Percentiles rank a stretch among this genome's conserved stretches.
phyloP scores from a whole-genome alignment of 2,113 vertebrate genomes.

The Petaurus breviceps region DNA sequence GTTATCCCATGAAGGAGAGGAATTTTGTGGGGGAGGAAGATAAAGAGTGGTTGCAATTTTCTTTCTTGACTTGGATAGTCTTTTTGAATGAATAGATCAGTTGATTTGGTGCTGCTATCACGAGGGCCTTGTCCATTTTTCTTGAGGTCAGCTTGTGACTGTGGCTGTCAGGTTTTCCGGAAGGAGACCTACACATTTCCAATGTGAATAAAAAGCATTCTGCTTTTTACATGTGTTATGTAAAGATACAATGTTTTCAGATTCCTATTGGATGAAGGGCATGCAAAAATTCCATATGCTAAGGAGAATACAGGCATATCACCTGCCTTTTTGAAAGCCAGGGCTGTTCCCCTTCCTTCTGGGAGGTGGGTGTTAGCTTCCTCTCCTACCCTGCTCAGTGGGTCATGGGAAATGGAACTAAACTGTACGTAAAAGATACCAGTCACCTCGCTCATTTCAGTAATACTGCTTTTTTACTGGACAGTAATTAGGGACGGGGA shows the following conservation, averaged over 20 bases:
- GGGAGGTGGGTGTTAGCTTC: not conserved
- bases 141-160: constrained; percentile 77
- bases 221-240: constrained; percentile 12
- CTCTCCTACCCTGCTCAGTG: not conserved
- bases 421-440: not conserved
- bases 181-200: constrained; percentile 53
- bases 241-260: not conserved
- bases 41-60: constrained; percentile 9
- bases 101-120: constrained; percentile 79
- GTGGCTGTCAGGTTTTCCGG: constrained; percentile 21
- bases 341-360: not conserved
- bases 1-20: not conserved
- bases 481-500: not conserved
- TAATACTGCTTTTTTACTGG: not conserved
- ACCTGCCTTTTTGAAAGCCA: not conserved
- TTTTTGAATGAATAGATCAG: constrained; percentile 77
- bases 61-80: constrained; percentile 38
- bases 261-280: not conserved
- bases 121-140: constrained; percentile 65
- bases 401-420: not conserved
- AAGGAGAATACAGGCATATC: not conserved
- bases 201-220: constrained; percentile 40
- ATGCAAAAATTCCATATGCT: not conserved
- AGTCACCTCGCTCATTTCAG: not conserved
- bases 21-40: not conserved